phyloP scores from a whole-genome alignment of 2,113 vertebrate species.

The Quiscalus mexicanus region DNA sequence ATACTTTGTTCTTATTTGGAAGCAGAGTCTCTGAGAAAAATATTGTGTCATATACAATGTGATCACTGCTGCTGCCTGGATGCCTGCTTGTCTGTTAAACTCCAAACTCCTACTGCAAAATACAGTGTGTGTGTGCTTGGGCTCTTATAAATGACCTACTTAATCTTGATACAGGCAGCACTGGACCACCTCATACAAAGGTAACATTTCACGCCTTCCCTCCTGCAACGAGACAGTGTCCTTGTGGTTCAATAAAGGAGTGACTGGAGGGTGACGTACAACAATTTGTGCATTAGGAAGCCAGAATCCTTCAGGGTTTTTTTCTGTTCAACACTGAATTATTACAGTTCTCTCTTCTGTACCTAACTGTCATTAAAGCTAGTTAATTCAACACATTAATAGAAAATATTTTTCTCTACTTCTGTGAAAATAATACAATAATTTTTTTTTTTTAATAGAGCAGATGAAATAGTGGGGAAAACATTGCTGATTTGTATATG shows the following conservation, averaged over 20 bases:
- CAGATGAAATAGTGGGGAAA: background rate
- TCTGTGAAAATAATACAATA: background rate
- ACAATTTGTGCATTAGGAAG: background rate
- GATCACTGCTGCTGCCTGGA: background rate
- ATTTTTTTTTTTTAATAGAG: background rate
- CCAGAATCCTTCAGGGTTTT: background rate
- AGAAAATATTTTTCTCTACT: background rate
- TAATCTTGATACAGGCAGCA: background rate
- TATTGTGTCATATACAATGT: background rate
- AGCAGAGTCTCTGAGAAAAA: background rate
- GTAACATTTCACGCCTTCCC: background rate
- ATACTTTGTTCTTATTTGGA: background rate
- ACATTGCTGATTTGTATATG: background rate
- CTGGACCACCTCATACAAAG: background rate
- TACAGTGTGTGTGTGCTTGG: background rate
- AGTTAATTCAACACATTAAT: background rate
- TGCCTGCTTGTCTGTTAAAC: background rate
- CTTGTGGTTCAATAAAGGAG: background rate
- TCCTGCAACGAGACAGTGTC: accelerated
- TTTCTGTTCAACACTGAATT: background rate
- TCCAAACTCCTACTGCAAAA: background rate
- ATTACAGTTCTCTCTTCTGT: background rate
- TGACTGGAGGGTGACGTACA: background rate
- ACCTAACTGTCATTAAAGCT: background rate
- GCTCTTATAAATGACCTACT: background rate